phyloP scores from a whole-genome alignment of 2,113 vertebrate genomes.

The Melanostigma gelatinosum region DNA sequence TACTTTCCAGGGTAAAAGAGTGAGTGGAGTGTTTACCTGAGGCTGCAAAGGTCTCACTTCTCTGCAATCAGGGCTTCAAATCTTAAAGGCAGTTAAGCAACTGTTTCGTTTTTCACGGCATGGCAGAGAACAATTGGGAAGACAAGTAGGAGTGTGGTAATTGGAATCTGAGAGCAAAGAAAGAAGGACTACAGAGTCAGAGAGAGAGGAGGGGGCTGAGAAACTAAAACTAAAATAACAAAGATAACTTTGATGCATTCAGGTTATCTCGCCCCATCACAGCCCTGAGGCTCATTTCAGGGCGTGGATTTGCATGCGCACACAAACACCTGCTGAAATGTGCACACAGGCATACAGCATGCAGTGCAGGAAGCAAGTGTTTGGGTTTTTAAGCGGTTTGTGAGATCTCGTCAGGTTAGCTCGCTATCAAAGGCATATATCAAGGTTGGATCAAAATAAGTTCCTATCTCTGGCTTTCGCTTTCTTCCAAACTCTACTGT shows the following conservation, averaged over 20 bases:
- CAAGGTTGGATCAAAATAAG: slow-evolving; percentile 48
- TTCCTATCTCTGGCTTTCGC: slow-evolving; percentile 52
- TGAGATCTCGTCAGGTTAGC: slow-evolving; percentile 58
- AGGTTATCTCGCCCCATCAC: slow-evolving; percentile 7
- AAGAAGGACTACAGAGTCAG: neutral
- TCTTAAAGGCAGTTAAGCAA: slow-evolving; percentile 49
- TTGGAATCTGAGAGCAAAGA: slow-evolving; percentile 40
- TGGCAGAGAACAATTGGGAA: slow-evolving; percentile 44
- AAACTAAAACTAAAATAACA: slow-evolving; percentile 40
- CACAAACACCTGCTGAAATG: slow-evolving; percentile 24
- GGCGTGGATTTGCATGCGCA: slow-evolving; percentile 5
- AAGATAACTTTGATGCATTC: slow-evolving; percentile 42
- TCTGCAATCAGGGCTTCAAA: slow-evolving; percentile 47
- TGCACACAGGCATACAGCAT: neutral
- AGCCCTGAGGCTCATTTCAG: slow-evolving; percentile 5
- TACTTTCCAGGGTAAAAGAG: slow-evolving; percentile 54
- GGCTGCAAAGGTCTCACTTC: slow-evolving; percentile 39
- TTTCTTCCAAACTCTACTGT: slow-evolving; percentile 37
- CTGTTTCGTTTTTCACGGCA: slow-evolving; percentile 56
- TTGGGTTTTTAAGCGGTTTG: slow-evolving; percentile 44
- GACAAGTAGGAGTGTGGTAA: slow-evolving; percentile 47
- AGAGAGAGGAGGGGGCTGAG: neutral
- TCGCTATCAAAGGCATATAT: slow-evolving; percentile 44
- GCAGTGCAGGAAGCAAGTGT: slow-evolving; percentile 27
- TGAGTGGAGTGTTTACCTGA: slow-evolving; percentile 49